Base-by-base conservation (phyloP, 2,797 vertebrate genomes). In the Falco columbarius region DNA sequence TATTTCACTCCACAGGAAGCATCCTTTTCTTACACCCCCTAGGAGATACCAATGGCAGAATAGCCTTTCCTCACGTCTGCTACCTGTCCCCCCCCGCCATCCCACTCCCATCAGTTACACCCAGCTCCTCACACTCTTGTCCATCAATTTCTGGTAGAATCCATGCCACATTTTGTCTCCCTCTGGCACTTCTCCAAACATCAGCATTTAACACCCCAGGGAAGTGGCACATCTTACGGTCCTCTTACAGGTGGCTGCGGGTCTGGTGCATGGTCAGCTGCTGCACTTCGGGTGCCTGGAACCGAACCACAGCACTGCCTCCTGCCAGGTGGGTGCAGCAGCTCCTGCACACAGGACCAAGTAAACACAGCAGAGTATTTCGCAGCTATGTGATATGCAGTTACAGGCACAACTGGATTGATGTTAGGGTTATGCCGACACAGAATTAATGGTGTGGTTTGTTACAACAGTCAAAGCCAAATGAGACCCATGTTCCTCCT, bases 91-190 rank as follows among this genome's bases (percentile, higher is more conserved):
- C 42, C 42, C 42, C 38, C 12, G 6, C 14, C 40, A 14, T 40
- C 10, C 14, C 6, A 10, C 2, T 2, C 10, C 18, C 2, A 0
- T 19, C 13, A 9, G 24, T 67, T 52, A 5, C 18, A 56, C 21
- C 22, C 40, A 91, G 5, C 12, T 92, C 12, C 24, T 90, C 52
- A 24, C 29, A 20, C 15, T 56, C 30, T n/a, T 7, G 9, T 59
- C 55, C 52, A 15, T 3, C 0, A 0, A 12, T 44, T 73, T 66
- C 72, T 67, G 71, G 30, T 9, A 80, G 6, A 38, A 11, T 9
- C 67, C 44, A 21, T 5, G 6, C 22, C 56, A 7, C 9, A 2
- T 46, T 81, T 66, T 70, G 21, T 52, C 14, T 46, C 49, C 19
- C 20, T 68, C n/a, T 14, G 27, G 21, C 44, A 42, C 16, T 68